phyloP scores from a whole-genome alignment of 2,888 invertebrate genomes.

The Melieria picta region DNA sequence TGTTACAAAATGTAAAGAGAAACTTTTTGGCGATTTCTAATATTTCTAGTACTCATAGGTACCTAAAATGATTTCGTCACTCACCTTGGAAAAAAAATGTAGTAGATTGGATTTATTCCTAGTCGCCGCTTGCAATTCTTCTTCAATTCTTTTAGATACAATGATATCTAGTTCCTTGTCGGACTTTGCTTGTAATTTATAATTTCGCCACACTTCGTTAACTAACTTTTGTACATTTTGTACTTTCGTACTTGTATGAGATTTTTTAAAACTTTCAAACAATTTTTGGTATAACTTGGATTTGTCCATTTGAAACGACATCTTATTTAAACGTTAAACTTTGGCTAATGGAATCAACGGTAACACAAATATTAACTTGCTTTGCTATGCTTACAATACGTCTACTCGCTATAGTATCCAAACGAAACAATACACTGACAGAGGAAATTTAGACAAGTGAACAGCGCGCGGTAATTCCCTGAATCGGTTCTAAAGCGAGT shows the following conservation, averaged over 20 bases:
- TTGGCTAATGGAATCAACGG: slow-evolving; percentile 7
- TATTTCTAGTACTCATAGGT: slow-evolving; percentile 7
- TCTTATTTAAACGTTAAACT: slow-evolving; percentile 14
- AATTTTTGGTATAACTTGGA: slow-evolving; percentile 9
- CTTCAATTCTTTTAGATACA: slow-evolving; percentile 10
- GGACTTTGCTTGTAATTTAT: slow-evolving; percentile 6
- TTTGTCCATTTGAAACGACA: slow-evolving; percentile 14
- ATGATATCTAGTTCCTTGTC: slow-evolving; percentile 11
- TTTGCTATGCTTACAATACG: background rate
- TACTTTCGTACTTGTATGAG: slow-evolving; percentile 5
- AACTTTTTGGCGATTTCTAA: slow-evolving; percentile 8
- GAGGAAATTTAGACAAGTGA: slow-evolving; percentile 11
- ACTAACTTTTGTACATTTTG: slow-evolving; percentile 9
- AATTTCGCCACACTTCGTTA: slow-evolving; percentile 8
- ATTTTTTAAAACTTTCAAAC: slow-evolving; percentile 10
- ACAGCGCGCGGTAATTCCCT: background rate
- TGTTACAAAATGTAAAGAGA: background rate
- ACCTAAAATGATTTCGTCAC: slow-evolving; percentile 6
- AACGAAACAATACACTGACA: slow-evolving; percentile 6
- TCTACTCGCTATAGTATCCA: background rate
- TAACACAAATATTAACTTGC: slow-evolving; percentile 4
- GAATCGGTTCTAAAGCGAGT: slow-evolving; percentile 2
- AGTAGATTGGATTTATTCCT: slow-evolving; percentile 5
- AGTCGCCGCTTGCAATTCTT: slow-evolving; percentile 4
- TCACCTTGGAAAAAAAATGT: slow-evolving; percentile 1